Conservation (phyloP, 2,113 vertebrate genomes). For the Cathartes aura region DNA sequence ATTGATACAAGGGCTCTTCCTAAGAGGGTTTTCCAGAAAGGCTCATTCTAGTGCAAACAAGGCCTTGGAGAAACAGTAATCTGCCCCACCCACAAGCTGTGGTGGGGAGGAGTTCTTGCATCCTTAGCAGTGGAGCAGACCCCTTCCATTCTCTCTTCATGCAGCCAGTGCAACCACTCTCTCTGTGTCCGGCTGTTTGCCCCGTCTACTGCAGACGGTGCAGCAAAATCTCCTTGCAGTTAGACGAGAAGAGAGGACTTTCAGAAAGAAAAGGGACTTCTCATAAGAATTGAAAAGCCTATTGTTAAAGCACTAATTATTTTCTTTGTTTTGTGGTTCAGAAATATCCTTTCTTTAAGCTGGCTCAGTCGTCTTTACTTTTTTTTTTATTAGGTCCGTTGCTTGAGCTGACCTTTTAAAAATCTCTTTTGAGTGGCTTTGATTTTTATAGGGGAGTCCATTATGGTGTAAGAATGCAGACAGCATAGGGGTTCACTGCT, state of each 20-base stretch:
- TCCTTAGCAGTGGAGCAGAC: background rate
- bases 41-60: background rate
- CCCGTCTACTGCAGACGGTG: rapidly evolving
- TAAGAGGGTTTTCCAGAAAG: background rate
- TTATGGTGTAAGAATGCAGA: background rate
- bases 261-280: background rate
- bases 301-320: background rate
- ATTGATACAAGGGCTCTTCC: background rate
- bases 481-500: background rate
- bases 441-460: background rate
- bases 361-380: background rate
- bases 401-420: background rate
- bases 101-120: background rate
- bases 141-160: background rate
- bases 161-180: background rate
- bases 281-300: background rate
- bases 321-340: background rate
- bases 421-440: background rate
- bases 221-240: background rate
- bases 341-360: background rate
- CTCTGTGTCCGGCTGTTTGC: background rate
- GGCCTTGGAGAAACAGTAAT: background rate
- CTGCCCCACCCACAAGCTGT: background rate
- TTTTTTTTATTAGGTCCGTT: background rate
- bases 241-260: background rate